Percentiles rank a stretch among this genome's conserved stretches.
phyloP scores from a whole-genome alignment of 2,888 invertebrate genomes.

The Andrena hattorfiana region DNA sequence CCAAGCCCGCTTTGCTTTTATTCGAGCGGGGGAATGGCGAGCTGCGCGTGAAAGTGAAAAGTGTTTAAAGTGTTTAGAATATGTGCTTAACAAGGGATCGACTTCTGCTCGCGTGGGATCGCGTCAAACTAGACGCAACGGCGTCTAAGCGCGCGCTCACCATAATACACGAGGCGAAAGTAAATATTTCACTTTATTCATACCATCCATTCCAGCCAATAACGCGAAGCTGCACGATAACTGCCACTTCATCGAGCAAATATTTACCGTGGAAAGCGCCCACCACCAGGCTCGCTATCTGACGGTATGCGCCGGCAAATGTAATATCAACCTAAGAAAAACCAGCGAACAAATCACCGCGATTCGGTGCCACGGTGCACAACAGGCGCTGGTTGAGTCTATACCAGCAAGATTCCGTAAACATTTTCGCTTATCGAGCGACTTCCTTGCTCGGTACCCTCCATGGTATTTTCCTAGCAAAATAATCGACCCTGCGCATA shows the following conservation, averaged over 20 bases:
- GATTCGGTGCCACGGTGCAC: not conserved
- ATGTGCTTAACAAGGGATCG: not conserved
- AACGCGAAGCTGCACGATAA: slow-evolving; percentile 49
- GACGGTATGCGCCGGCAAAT: slow-evolving; percentile 14
- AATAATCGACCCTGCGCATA: not conserved
- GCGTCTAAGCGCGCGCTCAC: slow-evolving; percentile 27
- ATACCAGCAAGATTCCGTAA: not conserved
- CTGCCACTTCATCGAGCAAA: slow-evolving; percentile 57
- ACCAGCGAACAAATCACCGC: slow-evolving; percentile 35
- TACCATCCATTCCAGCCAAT: slow-evolving; percentile 31
- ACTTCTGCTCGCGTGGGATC: slow-evolving; percentile 9
- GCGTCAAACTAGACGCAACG: slow-evolving; percentile 13
- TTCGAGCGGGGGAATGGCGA: too few species aligned
- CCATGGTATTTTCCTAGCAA: not conserved
- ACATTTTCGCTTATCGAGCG: not conserved
- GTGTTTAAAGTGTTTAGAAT: not conserved
- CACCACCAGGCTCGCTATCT: slow-evolving; percentile 32
- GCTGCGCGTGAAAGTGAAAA: not conserved
- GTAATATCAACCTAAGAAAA: slow-evolving; percentile 42
- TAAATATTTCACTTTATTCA: slow-evolving; percentile 65
- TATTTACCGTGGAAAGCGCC: slow-evolving; percentile 53
- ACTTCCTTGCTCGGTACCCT: not conserved
- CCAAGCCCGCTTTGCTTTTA: too few species aligned
- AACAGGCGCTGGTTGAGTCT: not conserved
- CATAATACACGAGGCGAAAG: slow-evolving; percentile 13